Conservation (phyloP, 2,797 vertebrate species). For the Syngnathus rostellatus region DNA sequence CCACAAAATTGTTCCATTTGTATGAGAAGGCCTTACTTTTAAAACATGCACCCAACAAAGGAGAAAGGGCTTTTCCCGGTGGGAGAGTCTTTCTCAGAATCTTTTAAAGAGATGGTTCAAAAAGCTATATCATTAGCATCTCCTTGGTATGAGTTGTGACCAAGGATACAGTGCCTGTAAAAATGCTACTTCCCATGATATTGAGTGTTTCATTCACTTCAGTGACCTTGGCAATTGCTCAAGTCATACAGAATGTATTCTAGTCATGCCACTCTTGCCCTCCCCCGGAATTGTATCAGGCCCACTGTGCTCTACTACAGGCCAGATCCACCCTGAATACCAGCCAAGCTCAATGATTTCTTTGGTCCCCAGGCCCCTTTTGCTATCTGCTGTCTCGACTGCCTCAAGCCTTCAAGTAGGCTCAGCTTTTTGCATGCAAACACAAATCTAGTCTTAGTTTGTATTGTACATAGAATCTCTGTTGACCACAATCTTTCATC, state of each 20-base stretch:
- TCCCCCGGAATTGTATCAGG: conserved; percentile 39
- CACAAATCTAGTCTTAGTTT: not conserved
- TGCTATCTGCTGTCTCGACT: conserved; percentile 48
- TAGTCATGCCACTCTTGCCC: conserved; percentile 60
- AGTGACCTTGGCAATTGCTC: conserved; percentile 72
- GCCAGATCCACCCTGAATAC: conserved; percentile 61
- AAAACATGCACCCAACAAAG: conserved; percentile 29
- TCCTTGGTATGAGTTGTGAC: conserved; percentile 54
- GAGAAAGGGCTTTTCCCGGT: conserved; percentile 21
- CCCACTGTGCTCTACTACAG: conserved; percentile 46
- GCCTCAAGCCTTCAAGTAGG: conserved; percentile 49
- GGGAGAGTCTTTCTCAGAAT: conserved; percentile 15
- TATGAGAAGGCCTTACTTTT: conserved; percentile 22
- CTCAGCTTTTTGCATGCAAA: conserved; percentile 47
- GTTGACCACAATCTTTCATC: not conserved
- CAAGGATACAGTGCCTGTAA: conserved; percentile 49
- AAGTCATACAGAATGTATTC: conserved; percentile 72
- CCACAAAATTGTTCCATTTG: not conserved
- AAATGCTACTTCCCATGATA: conserved; percentile 65
- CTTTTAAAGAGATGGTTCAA: conserved; percentile 38
- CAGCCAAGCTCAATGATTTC: conserved; percentile 62
- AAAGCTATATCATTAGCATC: conserved; percentile 57
- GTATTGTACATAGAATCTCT: not conserved
- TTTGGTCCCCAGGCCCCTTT: conserved; percentile 53
- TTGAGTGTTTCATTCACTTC: conserved; percentile 65